Conservation (phyloP, 2,888 invertebrate genomes). For the Himalopsyche japonica region DNA sequence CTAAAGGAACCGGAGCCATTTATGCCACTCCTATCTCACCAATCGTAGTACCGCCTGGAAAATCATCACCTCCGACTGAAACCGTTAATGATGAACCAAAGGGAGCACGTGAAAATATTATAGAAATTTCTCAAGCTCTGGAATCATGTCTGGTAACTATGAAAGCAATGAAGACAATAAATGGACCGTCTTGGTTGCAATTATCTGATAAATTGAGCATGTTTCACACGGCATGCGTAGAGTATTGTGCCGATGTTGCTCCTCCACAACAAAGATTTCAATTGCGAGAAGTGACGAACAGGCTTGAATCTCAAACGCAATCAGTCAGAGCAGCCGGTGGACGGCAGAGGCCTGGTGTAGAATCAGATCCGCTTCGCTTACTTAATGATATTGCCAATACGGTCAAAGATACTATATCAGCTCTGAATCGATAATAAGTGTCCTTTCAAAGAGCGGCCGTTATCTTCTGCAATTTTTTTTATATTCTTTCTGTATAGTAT, state of each 20-base stretch:
- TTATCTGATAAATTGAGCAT: conserved; percentile 80
- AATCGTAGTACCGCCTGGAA: conserved; percentile 42
- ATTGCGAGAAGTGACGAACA: conserved; percentile 73
- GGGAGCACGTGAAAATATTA: conserved; percentile 60
- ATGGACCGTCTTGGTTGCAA: conserved; percentile 74
- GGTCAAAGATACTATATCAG: conserved; percentile 58
- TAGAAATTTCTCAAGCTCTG: conserved; percentile 68
- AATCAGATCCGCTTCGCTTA: conserved; percentile 61
- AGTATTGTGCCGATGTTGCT: conserved; percentile 78
- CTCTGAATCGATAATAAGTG: conserved; percentile 33
- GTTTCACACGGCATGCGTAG: conserved; percentile 80
- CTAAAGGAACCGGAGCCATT: conserved; percentile 62
- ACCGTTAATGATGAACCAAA: conserved; percentile 54
- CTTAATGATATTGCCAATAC: conserved; percentile 74
- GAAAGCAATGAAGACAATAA: conserved; percentile 45
- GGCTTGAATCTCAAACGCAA: conserved; percentile 71
- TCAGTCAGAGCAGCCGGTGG: conserved; percentile 54
- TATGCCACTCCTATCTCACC: conserved; percentile 73
- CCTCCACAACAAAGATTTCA: conserved; percentile 88
- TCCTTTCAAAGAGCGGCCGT: background rate
- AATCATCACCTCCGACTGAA: conserved; percentile 58
- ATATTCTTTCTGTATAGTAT: background rate
- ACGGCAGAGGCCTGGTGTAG: conserved; percentile 51
- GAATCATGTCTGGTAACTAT: conserved; percentile 68
- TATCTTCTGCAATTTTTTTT: background rate